Base-by-base conservation (phyloP, 1,140 invertebrate species). In the Drosophila rufa region DNA sequence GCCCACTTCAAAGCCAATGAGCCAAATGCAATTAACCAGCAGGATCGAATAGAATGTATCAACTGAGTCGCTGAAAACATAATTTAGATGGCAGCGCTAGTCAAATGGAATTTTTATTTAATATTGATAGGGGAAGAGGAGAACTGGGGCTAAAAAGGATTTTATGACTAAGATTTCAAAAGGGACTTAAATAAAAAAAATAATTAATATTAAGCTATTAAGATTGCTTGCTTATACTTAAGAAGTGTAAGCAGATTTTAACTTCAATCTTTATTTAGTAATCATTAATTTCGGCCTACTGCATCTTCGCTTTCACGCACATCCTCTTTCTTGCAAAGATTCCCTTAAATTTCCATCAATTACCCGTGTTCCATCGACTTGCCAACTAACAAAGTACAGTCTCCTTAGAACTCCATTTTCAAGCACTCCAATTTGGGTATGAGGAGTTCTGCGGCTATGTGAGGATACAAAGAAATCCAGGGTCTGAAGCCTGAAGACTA, bases 1-100 rank as follows among this genome's bases (percentile, higher is more conserved):
- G 65, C 48, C 65, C 64, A 87, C 77, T 79, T 89, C 80, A 90
- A 87, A 87, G 84, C 68, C 66, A 83, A 87, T 77, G 69, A 75
- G 65, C 57, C 55, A 74, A 74, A 80, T 74, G 80, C 83, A 87
- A 87, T 87, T 87, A 87, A 82, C 76, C 59, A 47, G 45, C 48
- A 12, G 48, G 36, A 67, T 43, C 25, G 36, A 57, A 45, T 57
- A 58, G 51, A 57, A 19, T 27, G 53, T 57, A 38, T 65, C 70
- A 64, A 59, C 38, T 42, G 22, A 51, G 59, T 36, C 40, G 38
- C 46, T 43, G 47, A 27, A 75, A 75, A 66, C 45, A 75, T 74
- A 76, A 70, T 73, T 58, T 58, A 50, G 11, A 27, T 30, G 4
- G 14, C 36, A 17, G 2, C 12, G 40, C 47, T 30, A 55, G 14